Percentiles rank a stretch among this genome's conserved stretches.
Conservation (phyloP, 2,113 vertebrate genomes). For the Pipra filicauda region DNA sequence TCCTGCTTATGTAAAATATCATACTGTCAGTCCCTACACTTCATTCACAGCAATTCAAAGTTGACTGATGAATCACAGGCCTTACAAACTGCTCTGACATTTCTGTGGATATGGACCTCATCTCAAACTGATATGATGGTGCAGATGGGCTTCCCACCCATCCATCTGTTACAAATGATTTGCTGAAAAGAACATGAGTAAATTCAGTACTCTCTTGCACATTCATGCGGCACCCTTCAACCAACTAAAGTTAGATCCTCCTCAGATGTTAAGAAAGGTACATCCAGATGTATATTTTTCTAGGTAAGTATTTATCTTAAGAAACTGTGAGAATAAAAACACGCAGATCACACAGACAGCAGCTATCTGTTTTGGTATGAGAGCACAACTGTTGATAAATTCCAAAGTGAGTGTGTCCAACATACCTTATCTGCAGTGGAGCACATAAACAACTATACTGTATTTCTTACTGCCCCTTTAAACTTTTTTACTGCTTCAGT, state of each 20-base stretch:
- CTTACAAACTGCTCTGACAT: conserved; percentile 55
- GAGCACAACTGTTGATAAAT: background rate
- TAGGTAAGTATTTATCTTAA: background rate
- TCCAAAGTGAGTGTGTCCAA: background rate
- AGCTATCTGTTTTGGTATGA: background rate
- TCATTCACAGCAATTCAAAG: conserved; percentile 47
- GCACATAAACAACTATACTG: background rate
- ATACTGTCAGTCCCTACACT: conserved; percentile 15
- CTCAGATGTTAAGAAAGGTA: background rate
- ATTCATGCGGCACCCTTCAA: background rate
- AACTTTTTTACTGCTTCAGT: background rate
- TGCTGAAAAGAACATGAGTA: conserved; percentile 13
- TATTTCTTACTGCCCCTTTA: background rate
- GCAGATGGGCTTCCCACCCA: conserved; percentile 66
- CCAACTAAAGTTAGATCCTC: background rate
- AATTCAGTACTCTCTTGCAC: conserved; percentile 12
- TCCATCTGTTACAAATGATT: conserved; percentile 45
- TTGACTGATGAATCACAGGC: conserved; percentile 54
- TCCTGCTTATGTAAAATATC: conserved; percentile 14
- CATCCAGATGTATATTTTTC: background rate
- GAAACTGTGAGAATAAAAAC: background rate
- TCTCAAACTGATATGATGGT: conserved; percentile 11
- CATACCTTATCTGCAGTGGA: background rate
- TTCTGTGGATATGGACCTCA: conserved; percentile 31
- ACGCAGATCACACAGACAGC: background rate